Conservation (phyloP, 2,113 vertebrate genomes). For the Neomonachus schauinslandi region DNA sequence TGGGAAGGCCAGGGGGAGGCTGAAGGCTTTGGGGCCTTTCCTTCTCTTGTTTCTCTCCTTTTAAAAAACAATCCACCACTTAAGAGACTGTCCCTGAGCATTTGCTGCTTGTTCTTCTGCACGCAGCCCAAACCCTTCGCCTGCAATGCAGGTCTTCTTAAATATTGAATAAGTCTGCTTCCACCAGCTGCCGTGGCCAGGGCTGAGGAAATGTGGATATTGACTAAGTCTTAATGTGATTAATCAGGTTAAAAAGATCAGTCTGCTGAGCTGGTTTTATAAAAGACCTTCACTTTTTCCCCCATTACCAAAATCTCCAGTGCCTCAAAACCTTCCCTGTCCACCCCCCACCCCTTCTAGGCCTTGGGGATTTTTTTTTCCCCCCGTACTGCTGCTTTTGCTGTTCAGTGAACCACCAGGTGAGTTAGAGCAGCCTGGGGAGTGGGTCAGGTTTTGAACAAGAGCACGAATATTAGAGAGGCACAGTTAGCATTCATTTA, state of each 20-base stretch:
- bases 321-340: not conserved
- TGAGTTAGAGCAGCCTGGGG: not conserved
- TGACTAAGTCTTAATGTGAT: slow-evolving; percentile 74
- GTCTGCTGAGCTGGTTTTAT: not conserved
- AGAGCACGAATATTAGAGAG: not conserved
- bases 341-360: not conserved
- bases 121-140: slow-evolving; percentile 46
- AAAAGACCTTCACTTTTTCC: not conserved
- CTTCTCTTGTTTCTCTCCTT: slow-evolving; percentile 12
- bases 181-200: slow-evolving; percentile 74
- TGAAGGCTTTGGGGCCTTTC: not conserved
- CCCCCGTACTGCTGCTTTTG: not conserved
- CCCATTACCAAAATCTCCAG: fast-evolving
- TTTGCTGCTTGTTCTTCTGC: not conserved
- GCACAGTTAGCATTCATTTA: not conserved
- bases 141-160: slow-evolving; percentile 88
- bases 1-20: too few species aligned
- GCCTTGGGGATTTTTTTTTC: not conserved
- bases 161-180: slow-evolving; percentile 82
- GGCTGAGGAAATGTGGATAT: slow-evolving; percentile 70
- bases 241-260: slow-evolving; percentile 65
- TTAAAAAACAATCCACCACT: slow-evolving; percentile 32
- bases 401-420: not conserved
- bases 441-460: not conserved
- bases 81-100: not conserved